Base-by-base conservation (phyloP, 1,140 invertebrate genomes). In the Bombus waltoni region DNA sequence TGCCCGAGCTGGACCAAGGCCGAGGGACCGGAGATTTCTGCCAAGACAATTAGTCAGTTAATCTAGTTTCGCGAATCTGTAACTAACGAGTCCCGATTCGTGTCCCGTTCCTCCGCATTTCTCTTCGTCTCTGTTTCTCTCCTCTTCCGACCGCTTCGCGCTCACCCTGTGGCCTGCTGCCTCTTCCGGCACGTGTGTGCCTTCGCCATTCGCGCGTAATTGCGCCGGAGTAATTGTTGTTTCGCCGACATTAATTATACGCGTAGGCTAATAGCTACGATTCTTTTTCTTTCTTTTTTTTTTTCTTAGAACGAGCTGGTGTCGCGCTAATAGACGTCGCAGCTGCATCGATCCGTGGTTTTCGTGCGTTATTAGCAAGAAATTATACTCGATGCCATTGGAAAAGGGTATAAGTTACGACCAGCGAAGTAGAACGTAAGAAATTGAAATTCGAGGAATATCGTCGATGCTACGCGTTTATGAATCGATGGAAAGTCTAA, bases 21-120 rank as follows among this genome's bases (percentile, higher is more conserved):
- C 85, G 59, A 65, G 74, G 44, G 83, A 87, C 81, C 88, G 89
- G 85, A 90, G 89, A 90, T 90, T 87, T 90, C 89, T 90, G 82
- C 88, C 88, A 87, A 90, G 88, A 90, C 89, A 90, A 90, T 90
- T 90, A 90, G 81, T 81, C 81, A 62, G 82, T 57, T 90, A 90
- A 90, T 90, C 88, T 86, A 83, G 71, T 90, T 88, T 88, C 76
- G 84, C 89, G 83, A 80, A 90, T 90, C 89, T 86, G 68, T 90
- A 79, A 88, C 88, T 90, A 88, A 90, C 89, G 86, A 90, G 86
- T 80, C 84, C 72, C 83, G 76, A 90, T 90, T 83, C 83, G 71
- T 32, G 28, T 32, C 28, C 59, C 35, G 13, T 35, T 62, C 53
- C 25, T 62, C 53, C n/a, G 3, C 38, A 25, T 28, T 25, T 38